phyloP scores from a whole-genome alignment of 1,140 invertebrate genomes.

The Ceratosolen fusciceps region DNA sequence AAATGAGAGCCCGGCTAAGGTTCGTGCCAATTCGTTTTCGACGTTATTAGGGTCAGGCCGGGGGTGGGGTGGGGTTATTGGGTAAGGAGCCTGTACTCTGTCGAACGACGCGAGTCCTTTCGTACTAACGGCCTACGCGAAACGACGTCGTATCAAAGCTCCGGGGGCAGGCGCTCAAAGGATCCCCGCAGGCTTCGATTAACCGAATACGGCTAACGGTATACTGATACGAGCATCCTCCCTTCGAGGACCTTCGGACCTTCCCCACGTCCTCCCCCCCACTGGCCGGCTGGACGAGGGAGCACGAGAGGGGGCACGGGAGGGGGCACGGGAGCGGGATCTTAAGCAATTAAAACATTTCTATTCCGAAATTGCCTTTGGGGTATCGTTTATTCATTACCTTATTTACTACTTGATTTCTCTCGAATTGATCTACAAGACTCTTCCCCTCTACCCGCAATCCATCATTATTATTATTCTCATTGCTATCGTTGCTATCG shows the following conservation, averaged over 20 bases:
- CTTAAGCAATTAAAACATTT: conserved; percentile 41
- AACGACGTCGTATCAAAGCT: conserved; percentile 54
- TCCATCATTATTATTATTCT: no score
- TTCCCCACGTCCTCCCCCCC: no score
- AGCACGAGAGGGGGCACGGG: no score
- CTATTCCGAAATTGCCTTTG: background rate
- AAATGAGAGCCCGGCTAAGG: background rate
- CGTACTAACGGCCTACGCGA: conserved; percentile 49
- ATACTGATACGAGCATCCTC: conserved; percentile 28
- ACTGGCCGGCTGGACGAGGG: no score
- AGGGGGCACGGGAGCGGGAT: no score
- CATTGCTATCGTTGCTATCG: no score
- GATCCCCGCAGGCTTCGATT: conserved; percentile 54
- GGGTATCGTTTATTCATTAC: background rate
- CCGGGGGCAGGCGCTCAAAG: conserved; percentile 52
- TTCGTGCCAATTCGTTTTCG: conserved; percentile 52
- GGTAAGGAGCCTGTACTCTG: conserved; percentile 48
- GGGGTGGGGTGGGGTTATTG: no score
- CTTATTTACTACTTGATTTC: background rate
- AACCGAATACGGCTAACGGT: conserved; percentile 33
- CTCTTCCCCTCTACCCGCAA: no score
- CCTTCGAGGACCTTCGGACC: no score
- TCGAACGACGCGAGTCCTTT: conserved; percentile 42
- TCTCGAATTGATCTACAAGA: no score
- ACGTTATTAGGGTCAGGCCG: conserved; percentile 53